Base-by-base conservation (phyloP, 2,888 invertebrate species). In the Acanthosepion pharaonis region DNA sequence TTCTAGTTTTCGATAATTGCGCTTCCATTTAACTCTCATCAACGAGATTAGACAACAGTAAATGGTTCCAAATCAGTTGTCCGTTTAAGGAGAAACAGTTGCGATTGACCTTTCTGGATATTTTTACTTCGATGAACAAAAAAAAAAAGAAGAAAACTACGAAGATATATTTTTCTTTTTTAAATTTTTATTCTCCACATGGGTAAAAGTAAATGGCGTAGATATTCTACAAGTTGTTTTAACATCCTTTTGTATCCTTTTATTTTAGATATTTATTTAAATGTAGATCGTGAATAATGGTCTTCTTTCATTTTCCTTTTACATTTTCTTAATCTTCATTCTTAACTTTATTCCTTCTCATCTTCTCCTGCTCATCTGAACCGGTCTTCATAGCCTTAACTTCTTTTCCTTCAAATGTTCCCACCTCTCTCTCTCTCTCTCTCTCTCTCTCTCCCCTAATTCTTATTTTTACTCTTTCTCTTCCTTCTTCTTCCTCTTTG, bases 11-110 rank as follows among this genome's bases (percentile, higher is more conserved):
- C 78, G 78, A 78, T 78, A n/a, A 78, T 15, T n/a, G n/a, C 28
- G n/a, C 2, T 15, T 78, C 28, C n/a, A 78, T 78, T 78, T n/a
- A 78, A n/a, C 78, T 28, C 78, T 78, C 18, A 6, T n/a, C 78
- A 78, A n/a, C n/a, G 28, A 78, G 78, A 78, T 78, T n/a, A 78
- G 78, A 78, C 78, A 78, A 78, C 78, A 78, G 28, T 78, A 78
- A 78, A 28, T 78, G 78, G 8, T 78, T 78, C 78, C n/a, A n/a
- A 78, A n/a, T 78, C n/a, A 28, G 78, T 28, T 78, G 9, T 8
- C 3, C 28, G 28, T 78, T 28, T 11, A 5, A 6, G 9, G n/a
- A 28, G 8, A 8, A 11, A n/a, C 11, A n/a, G 78, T n/a, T 78
- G 78, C 9, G n/a, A n/a, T n/a, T n/a, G 11, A 78, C 28, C 9